Conservation (phyloP, 2,113 vertebrate species). For the Ceyx margarethae region DNA sequence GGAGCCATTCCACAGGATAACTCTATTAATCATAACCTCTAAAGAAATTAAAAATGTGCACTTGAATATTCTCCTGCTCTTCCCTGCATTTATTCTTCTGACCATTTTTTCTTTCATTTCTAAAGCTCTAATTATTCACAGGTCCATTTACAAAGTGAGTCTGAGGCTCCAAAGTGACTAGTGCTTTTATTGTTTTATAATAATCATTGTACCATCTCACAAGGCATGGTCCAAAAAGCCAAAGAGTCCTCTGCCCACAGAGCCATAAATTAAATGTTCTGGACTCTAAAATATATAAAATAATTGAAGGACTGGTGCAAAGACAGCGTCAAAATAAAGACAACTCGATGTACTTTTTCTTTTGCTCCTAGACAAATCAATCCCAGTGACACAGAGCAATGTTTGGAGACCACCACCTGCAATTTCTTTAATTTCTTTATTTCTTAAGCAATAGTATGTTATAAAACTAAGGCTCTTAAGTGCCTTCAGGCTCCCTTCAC, state of each 20-base stretch:
- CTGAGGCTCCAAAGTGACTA: not conserved
- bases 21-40: not conserved
- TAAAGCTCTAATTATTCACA: not conserved
- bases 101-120: slow-evolving; percentile 1
- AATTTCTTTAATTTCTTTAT: not conserved
- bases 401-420: not conserved
- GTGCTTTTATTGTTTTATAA: not conserved
- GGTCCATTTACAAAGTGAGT: not conserved
- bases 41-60: not conserved
- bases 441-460: not conserved
- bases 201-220: not conserved
- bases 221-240: not conserved
- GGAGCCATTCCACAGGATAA: not conserved
- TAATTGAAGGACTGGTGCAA: not conserved
- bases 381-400: not conserved
- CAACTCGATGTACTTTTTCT: not conserved
- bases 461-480: not conserved
- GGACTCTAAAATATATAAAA: not conserved
- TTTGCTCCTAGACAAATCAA: not conserved
- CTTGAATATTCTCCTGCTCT: not conserved
- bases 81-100: not conserved
- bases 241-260: not conserved
- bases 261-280: not conserved
- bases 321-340: not conserved
- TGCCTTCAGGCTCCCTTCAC: not conserved